phyloP scores from a whole-genome alignment of 2,888 invertebrate species.

The Buathra laborator region DNA sequence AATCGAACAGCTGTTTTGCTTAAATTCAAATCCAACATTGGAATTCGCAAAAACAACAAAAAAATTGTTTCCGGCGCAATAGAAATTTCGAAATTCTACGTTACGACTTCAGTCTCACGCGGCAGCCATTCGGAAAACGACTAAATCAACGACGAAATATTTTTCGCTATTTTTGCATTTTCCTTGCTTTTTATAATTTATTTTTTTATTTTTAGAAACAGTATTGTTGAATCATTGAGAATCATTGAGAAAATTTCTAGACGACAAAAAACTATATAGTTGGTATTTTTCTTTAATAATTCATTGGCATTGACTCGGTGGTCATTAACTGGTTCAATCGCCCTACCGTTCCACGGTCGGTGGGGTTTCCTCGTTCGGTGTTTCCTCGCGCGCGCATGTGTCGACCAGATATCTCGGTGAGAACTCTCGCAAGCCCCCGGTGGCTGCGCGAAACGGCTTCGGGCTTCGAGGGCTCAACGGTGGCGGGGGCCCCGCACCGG shows the following conservation, averaged over 20 bases:
- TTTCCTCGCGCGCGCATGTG: constrained; percentile 60
- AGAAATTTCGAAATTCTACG: too few relatives aligned
- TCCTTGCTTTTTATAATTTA: neutral
- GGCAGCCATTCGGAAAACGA: too few relatives aligned
- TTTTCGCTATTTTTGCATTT: too few relatives aligned
- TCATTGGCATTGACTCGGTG: constrained; percentile 24
- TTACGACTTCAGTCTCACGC: too few relatives aligned
- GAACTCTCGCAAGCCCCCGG: constrained; percentile 41
- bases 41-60: too few relatives aligned
- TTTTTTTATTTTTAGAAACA: neutral
- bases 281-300: neutral
- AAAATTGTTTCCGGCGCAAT: too few relatives aligned
- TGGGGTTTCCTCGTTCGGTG: constrained; percentile 8
- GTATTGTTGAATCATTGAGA: too few relatives aligned
- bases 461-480: constrained; percentile 41
- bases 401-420: constrained; percentile 37
- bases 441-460: constrained; percentile 60
- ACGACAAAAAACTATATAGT: neutral
- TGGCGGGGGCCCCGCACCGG: constrained; percentile 60
- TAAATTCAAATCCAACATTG: too few relatives aligned
- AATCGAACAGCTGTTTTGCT: too few relatives aligned
- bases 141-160: too few relatives aligned
- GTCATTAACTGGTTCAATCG: constrained; percentile 37
- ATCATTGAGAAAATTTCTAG: neutral
- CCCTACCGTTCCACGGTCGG: constrained; percentile 9